Conservation (phyloP, 30 jellyfish, hydroid and myxozoan species). For the Aurelia coerulea region DNA sequence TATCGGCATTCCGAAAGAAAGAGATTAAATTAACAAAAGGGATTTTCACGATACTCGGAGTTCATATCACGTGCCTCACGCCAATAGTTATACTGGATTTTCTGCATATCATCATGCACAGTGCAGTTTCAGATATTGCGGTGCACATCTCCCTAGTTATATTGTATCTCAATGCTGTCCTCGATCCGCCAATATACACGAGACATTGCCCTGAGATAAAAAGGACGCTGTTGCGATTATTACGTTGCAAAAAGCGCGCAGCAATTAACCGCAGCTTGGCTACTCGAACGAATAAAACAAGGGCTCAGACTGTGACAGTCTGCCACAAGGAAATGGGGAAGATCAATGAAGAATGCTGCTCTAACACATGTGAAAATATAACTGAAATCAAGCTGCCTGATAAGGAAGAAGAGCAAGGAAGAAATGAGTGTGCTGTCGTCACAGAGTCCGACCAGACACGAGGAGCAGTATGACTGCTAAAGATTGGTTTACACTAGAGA, state of each 20-base stretch:
- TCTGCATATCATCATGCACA: constrained; percentile 2
- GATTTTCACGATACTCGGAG: constrained; percentile 22
- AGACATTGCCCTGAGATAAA: constrained; percentile 23
- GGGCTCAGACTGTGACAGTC: too few species aligned
- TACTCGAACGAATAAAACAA: too few species aligned
- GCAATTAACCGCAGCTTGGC: too few species aligned
- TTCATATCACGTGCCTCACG: constrained; percentile 36
- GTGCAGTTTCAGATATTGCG: background rate
- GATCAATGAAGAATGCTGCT: too few species aligned
- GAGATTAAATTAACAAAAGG: constrained; percentile 47
- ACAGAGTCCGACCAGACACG: too few species aligned
- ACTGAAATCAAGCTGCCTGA: too few species aligned
- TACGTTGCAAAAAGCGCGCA: background rate
- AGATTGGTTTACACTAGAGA: too few species aligned
- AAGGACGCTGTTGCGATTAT: constrained; percentile 3
- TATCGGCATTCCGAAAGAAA: constrained; percentile 18
- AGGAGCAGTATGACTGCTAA: too few species aligned
- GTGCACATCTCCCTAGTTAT: constrained; percentile 14
- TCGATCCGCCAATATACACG: constrained; percentile 38
- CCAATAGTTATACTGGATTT: constrained; percentile 55
- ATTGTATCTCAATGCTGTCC: constrained; percentile 41
- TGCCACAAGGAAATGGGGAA: too few species aligned
- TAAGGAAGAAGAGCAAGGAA: too few species aligned
- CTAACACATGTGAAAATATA: too few species aligned
- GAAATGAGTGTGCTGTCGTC: too few species aligned